Evolutionary conservation across 2,888 invertebrate genomes (phyloP).

Genomic region (Latheticus oryzae): DNA sequence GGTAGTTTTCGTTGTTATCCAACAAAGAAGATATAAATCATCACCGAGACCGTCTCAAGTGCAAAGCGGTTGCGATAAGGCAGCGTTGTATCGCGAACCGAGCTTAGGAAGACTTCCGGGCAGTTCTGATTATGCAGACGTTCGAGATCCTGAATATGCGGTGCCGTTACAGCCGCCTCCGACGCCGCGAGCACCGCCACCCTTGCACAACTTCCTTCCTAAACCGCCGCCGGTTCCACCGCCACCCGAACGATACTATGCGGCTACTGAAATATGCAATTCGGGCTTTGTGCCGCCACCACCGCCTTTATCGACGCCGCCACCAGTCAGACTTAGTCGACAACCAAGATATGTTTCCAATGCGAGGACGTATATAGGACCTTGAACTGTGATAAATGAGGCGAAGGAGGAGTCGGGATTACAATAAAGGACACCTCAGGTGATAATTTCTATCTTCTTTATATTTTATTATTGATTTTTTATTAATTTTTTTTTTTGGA

Average conservation of each 20-base stretch:
- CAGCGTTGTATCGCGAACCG: constrained; percentile 63
- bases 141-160: constrained; percentile 73
- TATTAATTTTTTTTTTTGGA: not conserved
- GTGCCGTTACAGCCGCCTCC: constrained; percentile 69
- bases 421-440: no score
- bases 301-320: constrained; percentile 63
- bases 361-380: constrained; percentile 62
- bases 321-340: constrained; percentile 64
- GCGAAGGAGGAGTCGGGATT: no score
- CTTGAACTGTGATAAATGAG: constrained; percentile 62
- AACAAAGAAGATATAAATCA: constrained; percentile 62
- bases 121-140: constrained; percentile 63
- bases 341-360: constrained; percentile 63
- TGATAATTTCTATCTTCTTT: not conserved
- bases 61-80: constrained; percentile 62
- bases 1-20: constrained; percentile 61
- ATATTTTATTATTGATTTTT: not conserved
- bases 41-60: constrained; percentile 56
- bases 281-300: constrained; percentile 63
- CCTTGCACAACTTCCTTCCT: constrained; percentile 71
- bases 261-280: constrained; percentile 77
- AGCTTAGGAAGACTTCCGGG: constrained; percentile 57
- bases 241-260: constrained; percentile 78
- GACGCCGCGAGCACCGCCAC: constrained; percentile 65
- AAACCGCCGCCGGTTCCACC: constrained; percentile 75